These are phyloP conservation scores for Strigamia transsilvanica DNA, from an alignment of 2,888 invertebrate genomes.

Conservation along the genomic window DNA sequence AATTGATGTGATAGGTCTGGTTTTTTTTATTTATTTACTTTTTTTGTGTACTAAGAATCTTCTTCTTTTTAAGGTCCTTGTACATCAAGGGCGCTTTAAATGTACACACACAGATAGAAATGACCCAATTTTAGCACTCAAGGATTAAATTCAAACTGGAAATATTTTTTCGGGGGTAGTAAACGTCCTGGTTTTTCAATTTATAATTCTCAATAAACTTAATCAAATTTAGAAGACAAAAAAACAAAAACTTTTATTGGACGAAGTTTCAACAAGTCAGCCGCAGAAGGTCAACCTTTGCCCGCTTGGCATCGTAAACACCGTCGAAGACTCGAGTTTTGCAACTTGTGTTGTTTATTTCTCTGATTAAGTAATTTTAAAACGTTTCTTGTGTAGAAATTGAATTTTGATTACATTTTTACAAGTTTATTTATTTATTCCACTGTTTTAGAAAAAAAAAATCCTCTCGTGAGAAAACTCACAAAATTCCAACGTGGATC, in stretches of 20 bases:
- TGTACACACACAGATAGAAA: neutral
- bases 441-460: constrained; percentile 7
- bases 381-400: too few species aligned
- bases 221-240: too few species aligned
- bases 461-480: constrained; percentile 31
- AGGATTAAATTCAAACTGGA: constrained; percentile 1
- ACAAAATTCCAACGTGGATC: constrained; percentile 45
- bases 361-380: too few species aligned
- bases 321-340: too few species aligned
- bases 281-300: too few species aligned
- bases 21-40: neutral
- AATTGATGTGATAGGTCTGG: constrained; percentile 42
- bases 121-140: constrained; percentile 32
- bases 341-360: too few species aligned
- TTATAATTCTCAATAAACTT: too few species aligned
- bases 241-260: too few species aligned
- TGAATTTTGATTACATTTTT: too few species aligned
- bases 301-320: too few species aligned
- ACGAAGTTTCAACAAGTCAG: too few species aligned
- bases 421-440: neutral
- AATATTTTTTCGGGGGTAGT: neutral
- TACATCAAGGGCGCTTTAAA: constrained; percentile 32
- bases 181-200: too few species aligned
- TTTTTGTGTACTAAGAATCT: neutral
- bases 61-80: constrained; percentile 43